These are phyloP conservation scores for Spodoptera exigua DNA, from an alignment of 2,888 invertebrate genomes.

Conservation along the genomic window DNA sequence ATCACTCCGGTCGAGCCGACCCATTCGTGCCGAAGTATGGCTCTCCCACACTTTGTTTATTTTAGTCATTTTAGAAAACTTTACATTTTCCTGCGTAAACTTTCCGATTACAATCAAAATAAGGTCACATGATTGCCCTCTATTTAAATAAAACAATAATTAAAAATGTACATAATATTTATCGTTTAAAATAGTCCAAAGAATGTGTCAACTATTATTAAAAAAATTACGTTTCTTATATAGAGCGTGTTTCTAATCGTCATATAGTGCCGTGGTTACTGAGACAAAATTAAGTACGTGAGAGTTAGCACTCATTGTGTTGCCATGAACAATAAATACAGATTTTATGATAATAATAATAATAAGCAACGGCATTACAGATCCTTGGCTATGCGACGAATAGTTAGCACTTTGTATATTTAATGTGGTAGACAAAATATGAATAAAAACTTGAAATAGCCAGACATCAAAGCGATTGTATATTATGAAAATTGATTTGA, in stretches of 20 bases:
- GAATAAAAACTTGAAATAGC: too few species aligned
- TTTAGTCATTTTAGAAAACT: too few species aligned
- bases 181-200: neutral
- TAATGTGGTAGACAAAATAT: too few species aligned
- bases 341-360: slow-evolving; percentile 68
- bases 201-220: neutral
- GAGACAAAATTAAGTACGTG: slow-evolving; percentile 71
- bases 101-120: too few species aligned
- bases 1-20: too few species aligned
- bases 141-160: too few species aligned
- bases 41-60: too few species aligned
- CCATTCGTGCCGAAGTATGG: too few species aligned
- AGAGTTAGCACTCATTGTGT: slow-evolving; percentile 77
- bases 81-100: too few species aligned
- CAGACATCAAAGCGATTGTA: too few species aligned
- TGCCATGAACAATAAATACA: slow-evolving; percentile 75
- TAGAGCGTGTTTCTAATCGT: slow-evolving; percentile 44
- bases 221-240: slow-evolving; percentile 13
- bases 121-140: too few species aligned
- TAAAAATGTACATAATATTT: neutral
- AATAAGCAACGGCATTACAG: slow-evolving; percentile 53
- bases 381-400: slow-evolving; percentile 59
- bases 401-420: slow-evolving; percentile 15
- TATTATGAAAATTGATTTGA: too few species aligned
- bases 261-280: slow-evolving; percentile 46